A percentile compares a stretch with the other conserved stretches of the same genome.
Evolutionary conservation across 2,113 vertebrate species (phyloP).

Genomic region (human (Homo sapiens)): DNA sequence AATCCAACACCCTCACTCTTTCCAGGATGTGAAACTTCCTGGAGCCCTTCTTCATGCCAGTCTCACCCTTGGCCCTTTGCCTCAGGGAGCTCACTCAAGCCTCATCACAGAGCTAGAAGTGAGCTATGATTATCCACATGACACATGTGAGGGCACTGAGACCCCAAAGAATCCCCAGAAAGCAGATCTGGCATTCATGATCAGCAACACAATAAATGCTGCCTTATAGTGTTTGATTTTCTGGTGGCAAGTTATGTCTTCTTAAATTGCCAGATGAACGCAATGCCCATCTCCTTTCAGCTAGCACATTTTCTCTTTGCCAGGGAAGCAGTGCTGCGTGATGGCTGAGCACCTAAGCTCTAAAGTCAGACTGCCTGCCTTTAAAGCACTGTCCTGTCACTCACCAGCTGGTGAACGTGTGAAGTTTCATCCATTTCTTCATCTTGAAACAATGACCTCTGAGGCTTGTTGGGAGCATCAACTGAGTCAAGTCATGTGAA

Average conservation of each 20-base stretch:
- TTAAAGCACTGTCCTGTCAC: not conserved
- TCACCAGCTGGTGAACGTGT: not conserved
- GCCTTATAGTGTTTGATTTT: not conserved
- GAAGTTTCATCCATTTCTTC: not conserved
- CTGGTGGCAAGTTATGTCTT: not conserved
- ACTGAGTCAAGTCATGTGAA: not conserved
- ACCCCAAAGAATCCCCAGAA: not conserved
- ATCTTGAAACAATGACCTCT: not conserved
- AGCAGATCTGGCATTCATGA: not conserved
- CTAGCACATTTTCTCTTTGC: not conserved
- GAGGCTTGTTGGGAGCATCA: not conserved
- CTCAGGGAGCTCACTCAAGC: not conserved
- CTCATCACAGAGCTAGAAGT: not conserved
- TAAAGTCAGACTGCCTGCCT: not conserved
- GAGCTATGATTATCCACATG: fast-evolving
- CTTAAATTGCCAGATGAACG: not conserved
- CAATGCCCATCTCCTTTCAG: not conserved
- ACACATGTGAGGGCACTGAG: not conserved
- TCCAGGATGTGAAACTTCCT: not conserved
- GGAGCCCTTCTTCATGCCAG: fast-evolving
- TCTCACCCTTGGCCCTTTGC: not conserved
- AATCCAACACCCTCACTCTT: not conserved
- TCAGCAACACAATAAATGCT: not conserved
- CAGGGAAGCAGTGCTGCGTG: not conserved
- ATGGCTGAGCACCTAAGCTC: not conserved